Evolutionary conservation across 2,797 vertebrate genomes (phyloP).

Genomic region (Threskiornis aethiopicus): DNA sequence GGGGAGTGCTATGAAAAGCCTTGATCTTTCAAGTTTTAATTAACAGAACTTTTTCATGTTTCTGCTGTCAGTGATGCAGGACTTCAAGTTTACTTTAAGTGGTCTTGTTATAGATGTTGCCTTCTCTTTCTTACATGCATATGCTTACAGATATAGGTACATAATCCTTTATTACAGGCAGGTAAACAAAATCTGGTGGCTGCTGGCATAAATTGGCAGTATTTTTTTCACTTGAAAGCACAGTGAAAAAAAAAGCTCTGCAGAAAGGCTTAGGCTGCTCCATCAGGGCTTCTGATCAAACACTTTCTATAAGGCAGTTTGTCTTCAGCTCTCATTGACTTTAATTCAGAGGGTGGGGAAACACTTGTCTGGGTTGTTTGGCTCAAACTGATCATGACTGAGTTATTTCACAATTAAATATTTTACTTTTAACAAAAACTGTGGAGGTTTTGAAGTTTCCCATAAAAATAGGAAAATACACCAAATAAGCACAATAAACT

Average conservation of each 20-base stretch:
- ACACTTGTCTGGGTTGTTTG: not conserved
- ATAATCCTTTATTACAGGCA: not conserved
- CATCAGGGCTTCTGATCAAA: not conserved
- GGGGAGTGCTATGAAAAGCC: not conserved
- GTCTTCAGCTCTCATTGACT: not conserved
- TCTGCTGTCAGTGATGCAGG: not conserved
- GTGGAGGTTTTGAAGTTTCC: not conserved
- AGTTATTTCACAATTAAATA: not conserved
- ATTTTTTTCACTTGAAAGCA: rapidly evolving
- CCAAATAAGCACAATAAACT: rapidly evolving
- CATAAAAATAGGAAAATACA: not conserved
- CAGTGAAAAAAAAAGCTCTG: not conserved
- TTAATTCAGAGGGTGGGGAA: not conserved
- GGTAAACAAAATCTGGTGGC: not conserved
- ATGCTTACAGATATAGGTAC: not conserved
- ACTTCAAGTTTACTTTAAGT: not conserved
- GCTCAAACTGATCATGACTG: not conserved
- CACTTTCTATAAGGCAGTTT: not conserved
- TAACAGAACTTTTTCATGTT: not conserved
- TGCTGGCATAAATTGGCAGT: not conserved
- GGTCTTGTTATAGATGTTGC: not conserved
- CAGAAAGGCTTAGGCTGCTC: not conserved
- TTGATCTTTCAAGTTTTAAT: not conserved
- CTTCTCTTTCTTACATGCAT: not conserved
- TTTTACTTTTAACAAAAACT: not conserved